Base-by-base conservation (phyloP, 2,113 vertebrate genomes). In the Centropus unirufus region DNA sequence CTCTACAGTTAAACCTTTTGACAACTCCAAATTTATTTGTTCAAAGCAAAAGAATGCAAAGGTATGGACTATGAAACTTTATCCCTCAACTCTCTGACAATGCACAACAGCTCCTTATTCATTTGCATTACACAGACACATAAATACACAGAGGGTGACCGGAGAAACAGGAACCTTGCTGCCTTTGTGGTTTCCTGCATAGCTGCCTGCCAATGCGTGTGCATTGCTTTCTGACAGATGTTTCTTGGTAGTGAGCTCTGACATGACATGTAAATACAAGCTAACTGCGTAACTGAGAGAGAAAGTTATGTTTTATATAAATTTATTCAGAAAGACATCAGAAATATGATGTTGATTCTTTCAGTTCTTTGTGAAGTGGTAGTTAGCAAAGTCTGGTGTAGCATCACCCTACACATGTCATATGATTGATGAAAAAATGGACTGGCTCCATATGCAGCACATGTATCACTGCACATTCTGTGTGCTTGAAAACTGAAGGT, bases 151-250 rank as follows among this genome's bases (percentile, higher is more conserved):
- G 49, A 61, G 5, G 29, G 19, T 87, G 84, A 70, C 61, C 63
- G 66, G 59, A 72, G 49, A 85, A 76, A 88, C 66, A 2, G 3
- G 19, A 51, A 46, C n/a, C 14, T 76, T 51, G 11, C 14, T 89
- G 70, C 29, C 30, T 62, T 30, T 58, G 7, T 1, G 1, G 16
- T 66, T 86, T 80, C 36, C 34, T 62, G n/a, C 0, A 2, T 23
- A 19, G 22, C 46, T 76, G 27, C 15, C 30, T 2, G 4, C 13
- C 0, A 8, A 34, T 30, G 14, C 2, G 4, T 0, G 0, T 54
- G 4, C 0, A 0, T 11, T 64, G 44, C 9, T 92, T 9, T 88
- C 49, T 76, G 26, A 5, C 11, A 54, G n/a, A n/a, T 66, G 10
- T 21, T 55, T 15, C 1, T 30, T 73, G 18, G 18, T 21, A 52